Percentiles rank a stretch among this genome's conserved stretches.
Conservation (phyloP, 2,113 vertebrate species). For the Lepus americanus region DNA sequence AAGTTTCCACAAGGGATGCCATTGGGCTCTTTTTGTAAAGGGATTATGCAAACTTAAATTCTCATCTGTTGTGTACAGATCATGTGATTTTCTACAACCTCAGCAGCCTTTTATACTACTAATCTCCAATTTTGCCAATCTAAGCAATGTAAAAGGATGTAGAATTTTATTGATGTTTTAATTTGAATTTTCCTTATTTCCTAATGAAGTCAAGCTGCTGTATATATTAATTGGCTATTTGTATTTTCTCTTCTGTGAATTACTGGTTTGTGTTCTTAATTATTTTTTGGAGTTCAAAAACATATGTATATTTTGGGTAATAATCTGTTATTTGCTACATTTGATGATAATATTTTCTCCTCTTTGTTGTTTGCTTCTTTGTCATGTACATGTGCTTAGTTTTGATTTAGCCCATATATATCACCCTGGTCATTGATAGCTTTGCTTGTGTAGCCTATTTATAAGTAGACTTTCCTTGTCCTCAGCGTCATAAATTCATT, state of each 20-base stretch:
- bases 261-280: conserved; percentile 23
- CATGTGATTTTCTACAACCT: neutral
- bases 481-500: conserved; percentile 37
- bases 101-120: neutral
- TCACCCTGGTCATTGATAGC: conserved; percentile 36
- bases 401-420: conserved; percentile 48
- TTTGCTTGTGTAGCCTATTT: conserved; percentile 36
- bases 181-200: conserved; percentile 47
- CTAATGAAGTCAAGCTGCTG: neutral
- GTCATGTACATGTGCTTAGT: conserved; percentile 42
- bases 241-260: neutral
- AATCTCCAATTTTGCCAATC: conserved; percentile 44
- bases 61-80: neutral
- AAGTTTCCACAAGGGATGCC: neutral
- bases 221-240: neutral
- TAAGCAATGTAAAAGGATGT: neutral
- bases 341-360: conserved; percentile 24
- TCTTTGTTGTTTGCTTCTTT: neutral
- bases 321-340: conserved; percentile 28
- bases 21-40: neutral
- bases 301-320: neutral
- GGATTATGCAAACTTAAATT: neutral
- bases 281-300: conserved; percentile 55
- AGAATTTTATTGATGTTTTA: conserved; percentile 60
- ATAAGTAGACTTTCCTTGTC: conserved; percentile 42